Percentiles rank a stretch among this genome's conserved stretches.
phyloP scores from a whole-genome alignment of 2,797 vertebrate species.

The Huso huso region DNA sequence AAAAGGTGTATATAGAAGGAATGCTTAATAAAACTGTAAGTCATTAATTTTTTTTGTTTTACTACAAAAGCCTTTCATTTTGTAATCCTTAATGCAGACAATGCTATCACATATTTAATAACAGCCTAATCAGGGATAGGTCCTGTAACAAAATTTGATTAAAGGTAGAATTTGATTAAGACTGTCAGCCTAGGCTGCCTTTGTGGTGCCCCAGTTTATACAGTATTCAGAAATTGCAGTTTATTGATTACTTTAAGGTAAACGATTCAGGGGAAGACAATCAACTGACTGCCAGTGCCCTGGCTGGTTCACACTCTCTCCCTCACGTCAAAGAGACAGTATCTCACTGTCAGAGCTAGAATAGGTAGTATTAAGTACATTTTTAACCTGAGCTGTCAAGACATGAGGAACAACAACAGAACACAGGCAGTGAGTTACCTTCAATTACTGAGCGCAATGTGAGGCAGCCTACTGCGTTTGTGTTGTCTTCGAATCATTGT shows the following conservation, averaged over 20 bases:
- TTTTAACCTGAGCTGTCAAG: slow-evolving; percentile 4
- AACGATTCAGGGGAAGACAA: slow-evolving; percentile 21
- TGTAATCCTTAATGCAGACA: too few relatives aligned
- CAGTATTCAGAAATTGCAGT: slow-evolving; percentile 22
- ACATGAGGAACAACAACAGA: background rate
- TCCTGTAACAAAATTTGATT: slow-evolving; percentile 20
- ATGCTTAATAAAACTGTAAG: too few relatives aligned
- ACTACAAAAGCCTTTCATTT: too few relatives aligned
- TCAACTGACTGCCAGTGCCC: background rate
- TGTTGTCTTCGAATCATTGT: too few relatives aligned
- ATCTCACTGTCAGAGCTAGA: background rate
- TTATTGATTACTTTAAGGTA: slow-evolving; percentile 26
- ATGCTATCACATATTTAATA: too few relatives aligned
- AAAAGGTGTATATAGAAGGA: too few relatives aligned
- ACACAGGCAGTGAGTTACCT: background rate
- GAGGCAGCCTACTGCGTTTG: background rate
- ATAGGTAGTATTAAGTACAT: slow-evolving; percentile 2
- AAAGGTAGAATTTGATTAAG: slow-evolving; percentile 28
- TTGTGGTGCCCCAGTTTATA: slow-evolving; percentile 22
- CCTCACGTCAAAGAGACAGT: slow-evolving; percentile 10
- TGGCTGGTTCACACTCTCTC: slow-evolving; percentile 19
- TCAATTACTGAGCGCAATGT: background rate
- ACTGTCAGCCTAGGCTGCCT: slow-evolving; percentile 22
- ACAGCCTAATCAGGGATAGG: too few relatives aligned
- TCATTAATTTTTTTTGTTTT: too few relatives aligned